Evolutionary conservation across 2,113 vertebrate genomes (phyloP), one percentile per base, ranked within the genome.

Genomic region (Campylomormyrus numenius): DNA sequence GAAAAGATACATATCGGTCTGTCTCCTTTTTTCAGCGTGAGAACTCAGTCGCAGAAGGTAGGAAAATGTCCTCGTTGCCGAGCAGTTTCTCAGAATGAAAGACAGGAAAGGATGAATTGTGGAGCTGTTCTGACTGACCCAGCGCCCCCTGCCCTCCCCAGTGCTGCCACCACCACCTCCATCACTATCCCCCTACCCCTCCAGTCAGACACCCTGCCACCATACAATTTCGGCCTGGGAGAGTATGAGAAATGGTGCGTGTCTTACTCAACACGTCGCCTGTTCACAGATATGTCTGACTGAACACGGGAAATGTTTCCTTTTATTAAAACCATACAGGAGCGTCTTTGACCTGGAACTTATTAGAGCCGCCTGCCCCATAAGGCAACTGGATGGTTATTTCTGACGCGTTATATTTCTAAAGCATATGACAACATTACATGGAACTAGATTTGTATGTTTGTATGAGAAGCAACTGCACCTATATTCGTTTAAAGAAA

Each of bases 71-170:
- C 9, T 31, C 19, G 4, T 15, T 19, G 27, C 48, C 1, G 49
- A 52, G n/a, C 27, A 17, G 45, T 88, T 66, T 56, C 62, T 88
- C 87, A 5, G 15, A 88, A 88, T 88, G 87, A 88, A 88, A 88
- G 87, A 45, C 53, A 66, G 87, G 87, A 88, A 88, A 62, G 52
- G 35, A 9, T 39, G 87, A 45, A 88, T 45, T 88, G 87, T 88
- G 87, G 48, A 15, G 35, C 19, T 21, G 50, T 56, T 56, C 74
- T 80, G 35, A 6, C 74, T 77, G 70, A 9, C 11, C 70, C n/a
- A n/a, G n/a, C 3, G 1, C 27, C 74, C 35, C 74, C 31, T 13
- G 19, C 19, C 77, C 17, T 2, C 80, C 8, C 42, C 19, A 21
- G n/a, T 3, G 6, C 80, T 0, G 8, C 39, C 42, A 3, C 17